Conservation (phyloP, 1,140 invertebrate species). For the Plodia interpunctella region DNA sequence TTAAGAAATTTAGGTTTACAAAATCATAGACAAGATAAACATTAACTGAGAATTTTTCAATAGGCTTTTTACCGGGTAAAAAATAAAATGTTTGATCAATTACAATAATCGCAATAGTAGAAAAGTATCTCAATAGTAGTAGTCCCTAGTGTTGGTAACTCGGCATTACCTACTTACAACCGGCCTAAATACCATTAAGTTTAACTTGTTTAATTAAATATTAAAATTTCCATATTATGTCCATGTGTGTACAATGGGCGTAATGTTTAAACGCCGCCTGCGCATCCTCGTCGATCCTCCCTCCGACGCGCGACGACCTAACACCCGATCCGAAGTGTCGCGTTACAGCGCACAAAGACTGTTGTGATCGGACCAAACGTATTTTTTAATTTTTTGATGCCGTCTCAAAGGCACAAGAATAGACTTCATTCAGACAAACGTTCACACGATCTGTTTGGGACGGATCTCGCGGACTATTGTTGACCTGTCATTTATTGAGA, state of each 20-base stretch:
- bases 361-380: slow-evolving; percentile 4
- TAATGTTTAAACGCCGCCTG: neutral
- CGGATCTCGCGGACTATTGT: neutral
- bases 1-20: too few species aligned
- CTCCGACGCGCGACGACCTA: neutral
- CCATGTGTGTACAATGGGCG: neutral
- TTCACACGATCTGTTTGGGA: slow-evolving; percentile 4
- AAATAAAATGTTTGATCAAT: too few species aligned
- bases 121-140: too few species aligned
- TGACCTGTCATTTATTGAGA: slow-evolving; percentile 1
- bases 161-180: too few species aligned
- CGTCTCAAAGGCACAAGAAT: neutral
- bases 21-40: too few species aligned
- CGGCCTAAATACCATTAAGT: too few species aligned
- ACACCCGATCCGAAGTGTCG: neutral
- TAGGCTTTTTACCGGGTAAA: too few species aligned
- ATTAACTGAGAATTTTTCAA: too few species aligned
- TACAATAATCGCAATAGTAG: too few species aligned
- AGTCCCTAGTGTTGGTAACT: too few species aligned
- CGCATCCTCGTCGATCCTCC: neutral
- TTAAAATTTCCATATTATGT: neutral
- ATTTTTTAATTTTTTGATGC: neutral
- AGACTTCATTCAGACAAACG: neutral
- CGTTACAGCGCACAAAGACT: neutral
- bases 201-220: too few species aligned